Evolutionary conservation across 2,113 vertebrate genomes (phyloP), one percentile per base, ranked within the genome.

Genomic region (Myrmecophaga tridactyla): DNA sequence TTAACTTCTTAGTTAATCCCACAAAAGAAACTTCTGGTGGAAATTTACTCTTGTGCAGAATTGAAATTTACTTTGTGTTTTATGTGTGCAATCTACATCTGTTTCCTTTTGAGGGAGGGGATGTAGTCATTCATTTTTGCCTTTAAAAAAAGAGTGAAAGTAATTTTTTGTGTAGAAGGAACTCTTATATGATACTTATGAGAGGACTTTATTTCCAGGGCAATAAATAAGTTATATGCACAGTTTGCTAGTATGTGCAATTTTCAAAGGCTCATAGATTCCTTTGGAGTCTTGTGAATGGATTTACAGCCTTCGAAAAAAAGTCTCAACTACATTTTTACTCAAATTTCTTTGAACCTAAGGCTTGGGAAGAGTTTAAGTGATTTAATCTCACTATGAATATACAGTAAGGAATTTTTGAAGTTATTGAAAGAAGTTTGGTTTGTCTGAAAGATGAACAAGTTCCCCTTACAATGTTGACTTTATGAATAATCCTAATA

Each of bases 401-500:
- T 17, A 87, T 58, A 41, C 3, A 85, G 18, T 60, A 34, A 72
- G 29, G 8, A 29, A 51, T 76, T 95, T n/a, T n/a, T n/a, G n/a
- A 84, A 94, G 41, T 93, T 89, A 29, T 56, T 78, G 69, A 67
- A 89, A 56, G 10, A 86, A 78, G 41, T 39, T 3, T 75, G 36
- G 78, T 76, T 92, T 90, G 53, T 91, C 75, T 63, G 43, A 7
- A 92, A 75, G 56, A 53, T 43, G 63, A 95, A 34, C 27, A 34
- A 56, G 51, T 84, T 46, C 51, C 56, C 63, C n/a, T 67, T 70
- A 29, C 36, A 36, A 23, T 53, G 36, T 65, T 77, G 73, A 86
- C 51, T 80, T 77, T 95, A 25, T 80, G 46, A 90, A 91, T 89
- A 83, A 89, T 20, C n/a, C 12, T 80, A 76, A 51, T 29, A 60